Evolutionary conservation across 2,888 invertebrate species (phyloP).

Genomic region (Cephus sareptanus): DNA sequence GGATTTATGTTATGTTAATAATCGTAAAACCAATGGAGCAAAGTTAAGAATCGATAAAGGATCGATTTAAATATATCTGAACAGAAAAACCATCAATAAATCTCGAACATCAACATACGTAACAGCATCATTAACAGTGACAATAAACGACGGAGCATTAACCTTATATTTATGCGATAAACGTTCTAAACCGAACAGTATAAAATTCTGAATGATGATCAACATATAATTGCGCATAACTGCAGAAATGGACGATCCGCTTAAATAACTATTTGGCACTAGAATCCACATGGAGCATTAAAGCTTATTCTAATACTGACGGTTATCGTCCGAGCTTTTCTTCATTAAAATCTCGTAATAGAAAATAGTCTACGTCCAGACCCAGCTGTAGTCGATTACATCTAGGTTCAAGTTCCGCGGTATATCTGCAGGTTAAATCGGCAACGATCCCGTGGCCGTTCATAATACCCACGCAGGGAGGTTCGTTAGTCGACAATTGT

Average conservation of each 20-base stretch:
- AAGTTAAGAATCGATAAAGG: background rate
- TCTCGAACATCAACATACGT: constrained; percentile 1
- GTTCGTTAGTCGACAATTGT: constrained; percentile 59
- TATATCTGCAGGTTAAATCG: background rate
- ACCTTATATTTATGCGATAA: background rate
- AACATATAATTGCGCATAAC: background rate
- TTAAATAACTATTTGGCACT: constrained; percentile 59
- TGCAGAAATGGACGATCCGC: constrained; percentile 14
- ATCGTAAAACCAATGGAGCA: background rate
- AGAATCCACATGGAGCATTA: constrained; percentile 46
- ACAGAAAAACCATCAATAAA: background rate
- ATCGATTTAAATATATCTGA: background rate
- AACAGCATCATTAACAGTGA: constrained; percentile 8
- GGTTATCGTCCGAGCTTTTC: background rate
- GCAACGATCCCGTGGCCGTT: background rate
- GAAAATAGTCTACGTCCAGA: background rate
- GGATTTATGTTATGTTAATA: background rate
- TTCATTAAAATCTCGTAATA: background rate
- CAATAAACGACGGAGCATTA: constrained; percentile 1
- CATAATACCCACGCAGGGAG: constrained; percentile 8
- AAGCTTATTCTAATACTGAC: background rate
- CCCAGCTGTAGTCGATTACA: background rate
- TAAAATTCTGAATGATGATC: background rate
- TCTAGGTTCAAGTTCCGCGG: background rate
- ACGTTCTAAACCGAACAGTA: background rate